Evolutionary conservation across 2,888 invertebrate species (phyloP).

Genomic region (Ashinkailepas kermadecensis): DNA sequence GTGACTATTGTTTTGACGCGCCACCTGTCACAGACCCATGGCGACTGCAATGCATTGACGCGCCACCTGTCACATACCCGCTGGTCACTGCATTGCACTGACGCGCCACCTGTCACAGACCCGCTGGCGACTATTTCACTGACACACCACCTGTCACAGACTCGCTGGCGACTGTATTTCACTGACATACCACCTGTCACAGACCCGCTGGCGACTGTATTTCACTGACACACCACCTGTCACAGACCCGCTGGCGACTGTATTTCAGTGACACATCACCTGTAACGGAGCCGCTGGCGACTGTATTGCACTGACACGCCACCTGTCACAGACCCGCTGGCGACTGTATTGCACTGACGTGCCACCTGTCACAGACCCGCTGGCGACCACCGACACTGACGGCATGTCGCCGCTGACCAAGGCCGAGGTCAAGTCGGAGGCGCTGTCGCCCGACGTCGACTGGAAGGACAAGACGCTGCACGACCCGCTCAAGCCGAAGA

Average conservation of each 20-base stretch:
- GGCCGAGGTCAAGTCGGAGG: conserved; percentile 26
- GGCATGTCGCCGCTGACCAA: conserved; percentile 27
- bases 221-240: not conserved
- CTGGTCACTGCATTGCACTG: too few species aligned
- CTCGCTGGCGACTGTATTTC: too few species aligned
- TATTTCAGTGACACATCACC: too few species aligned
- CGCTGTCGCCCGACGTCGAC: conserved; percentile 29
- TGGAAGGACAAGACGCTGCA: conserved; percentile 30
- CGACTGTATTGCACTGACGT: not conserved
- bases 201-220: too few species aligned
- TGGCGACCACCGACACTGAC: conserved; percentile 23
- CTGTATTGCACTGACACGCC: not conserved
- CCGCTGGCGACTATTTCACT: not conserved
- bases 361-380: not conserved
- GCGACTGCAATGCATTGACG: not conserved
- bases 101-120: not conserved
- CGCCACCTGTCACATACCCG: not conserved
- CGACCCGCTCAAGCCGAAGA: conserved; percentile 60
- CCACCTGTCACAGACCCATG: not conserved
- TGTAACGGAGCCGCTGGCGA: not conserved
- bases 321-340: not conserved
- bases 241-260: not conserved
- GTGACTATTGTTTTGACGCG: not conserved
- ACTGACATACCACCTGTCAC: too few species aligned
- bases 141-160: too few species aligned